Percentiles rank a stretch among this genome's conserved stretches.
Evolutionary conservation across 2,888 invertebrate species (phyloP).

Genomic region (Drosophila kuntzei): DNA sequence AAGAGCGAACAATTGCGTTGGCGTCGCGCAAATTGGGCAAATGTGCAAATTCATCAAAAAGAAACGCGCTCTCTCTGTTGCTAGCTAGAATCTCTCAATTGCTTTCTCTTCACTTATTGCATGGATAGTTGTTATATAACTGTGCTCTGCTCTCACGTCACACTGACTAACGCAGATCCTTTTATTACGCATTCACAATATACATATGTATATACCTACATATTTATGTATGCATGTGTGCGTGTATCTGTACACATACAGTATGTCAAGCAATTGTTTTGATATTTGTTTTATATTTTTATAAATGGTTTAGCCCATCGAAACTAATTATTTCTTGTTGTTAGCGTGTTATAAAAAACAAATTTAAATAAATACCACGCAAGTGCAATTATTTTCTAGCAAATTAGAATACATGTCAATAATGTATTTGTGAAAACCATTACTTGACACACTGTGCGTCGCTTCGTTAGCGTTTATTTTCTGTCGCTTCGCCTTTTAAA

Average conservation of each 20-base stretch:
- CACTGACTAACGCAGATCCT: slow-evolving; percentile 37
- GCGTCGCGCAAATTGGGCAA: slow-evolving; percentile 37
- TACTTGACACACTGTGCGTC: background rate
- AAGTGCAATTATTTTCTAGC: too few relatives aligned
- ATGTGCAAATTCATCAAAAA: slow-evolving; percentile 51
- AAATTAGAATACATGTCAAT: too few relatives aligned
- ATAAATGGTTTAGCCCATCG: background rate
- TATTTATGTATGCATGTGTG: background rate
- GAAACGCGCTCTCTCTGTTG: slow-evolving; percentile 14
- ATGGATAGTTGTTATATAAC: slow-evolving; percentile 53
- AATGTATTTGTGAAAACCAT: too few relatives aligned
- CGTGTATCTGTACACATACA: slow-evolving; percentile 1
- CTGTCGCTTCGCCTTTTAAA: slow-evolving; percentile 9
- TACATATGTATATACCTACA: background rate
- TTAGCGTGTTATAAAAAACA: background rate
- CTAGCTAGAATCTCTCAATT: slow-evolving; percentile 30
- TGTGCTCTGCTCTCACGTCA: slow-evolving; percentile 10
- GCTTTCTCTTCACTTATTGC: slow-evolving; percentile 17
- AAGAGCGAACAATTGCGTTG: slow-evolving; percentile 19
- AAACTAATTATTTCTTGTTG: background rate
- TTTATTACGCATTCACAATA: slow-evolving; percentile 36
- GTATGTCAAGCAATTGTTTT: background rate
- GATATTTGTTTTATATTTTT: background rate
- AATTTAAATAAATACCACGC: too few relatives aligned
- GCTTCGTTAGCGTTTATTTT: background rate